Conservation (phyloP, 2,113 vertebrate species). For the Noturus placidus region DNA sequence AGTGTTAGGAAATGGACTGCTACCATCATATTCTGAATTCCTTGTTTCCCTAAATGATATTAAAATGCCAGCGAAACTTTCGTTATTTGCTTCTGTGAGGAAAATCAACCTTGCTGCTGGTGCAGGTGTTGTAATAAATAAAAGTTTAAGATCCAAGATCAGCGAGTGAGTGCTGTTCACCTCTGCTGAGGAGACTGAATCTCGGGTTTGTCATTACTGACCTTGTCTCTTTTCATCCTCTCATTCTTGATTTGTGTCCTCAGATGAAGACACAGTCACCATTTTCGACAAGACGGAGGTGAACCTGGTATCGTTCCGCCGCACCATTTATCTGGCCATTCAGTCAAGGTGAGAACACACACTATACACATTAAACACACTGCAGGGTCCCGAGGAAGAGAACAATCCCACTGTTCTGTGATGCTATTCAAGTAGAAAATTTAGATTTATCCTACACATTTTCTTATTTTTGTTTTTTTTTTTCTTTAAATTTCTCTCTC, state of each 20-base stretch:
- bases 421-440: neutral
- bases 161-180: constrained; percentile 24
- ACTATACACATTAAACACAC: too few relatives aligned
- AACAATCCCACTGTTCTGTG: too few relatives aligned
- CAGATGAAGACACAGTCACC: constrained; percentile 86
- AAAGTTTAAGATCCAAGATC: neutral
- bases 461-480: too few relatives aligned
- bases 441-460: neutral
- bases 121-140: constrained; percentile 16
- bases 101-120: neutral
- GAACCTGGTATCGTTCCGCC: constrained; percentile 94
- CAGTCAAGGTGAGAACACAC: constrained; percentile 86
- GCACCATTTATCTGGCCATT: constrained; percentile 97
- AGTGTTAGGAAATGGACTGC: neutral
- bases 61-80: neutral
- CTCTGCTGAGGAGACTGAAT: constrained; percentile 31
- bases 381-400: too few relatives aligned
- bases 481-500: neutral
- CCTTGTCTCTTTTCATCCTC: constrained; percentile 2
- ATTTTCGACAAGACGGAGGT: constrained; percentile 97
- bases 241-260: constrained; percentile 26
- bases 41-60: neutral
- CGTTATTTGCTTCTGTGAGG: neutral
- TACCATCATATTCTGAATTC: neutral
- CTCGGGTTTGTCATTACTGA: neutral